Base-by-base conservation (phyloP, 2,113 vertebrate genomes). In the Theristicus caerulescens region DNA sequence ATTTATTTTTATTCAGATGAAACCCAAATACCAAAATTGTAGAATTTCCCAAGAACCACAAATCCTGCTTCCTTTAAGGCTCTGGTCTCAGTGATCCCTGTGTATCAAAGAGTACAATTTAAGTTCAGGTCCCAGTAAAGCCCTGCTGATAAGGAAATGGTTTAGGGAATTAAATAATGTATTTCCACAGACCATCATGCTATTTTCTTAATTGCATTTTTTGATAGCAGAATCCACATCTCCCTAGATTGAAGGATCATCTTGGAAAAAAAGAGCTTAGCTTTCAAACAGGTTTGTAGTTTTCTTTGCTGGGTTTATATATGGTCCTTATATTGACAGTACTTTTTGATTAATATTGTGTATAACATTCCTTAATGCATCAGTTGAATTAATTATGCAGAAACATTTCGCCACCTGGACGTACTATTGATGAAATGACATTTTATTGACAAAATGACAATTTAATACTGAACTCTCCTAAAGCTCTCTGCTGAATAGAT, bases 381-480 rank as follows among this genome's bases (percentile, higher is more conserved):
- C 96, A 57, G 91, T 94, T 94, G 88, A 97, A 98, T 98, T 98
- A 98, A 98, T 97, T 98, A 97, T 96, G 97, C 95, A 97, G 97
- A 98, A 96, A 96, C 91, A 96, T 97, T 97, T 92, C 90, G 92
- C 91, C 91, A 44, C 94, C 67, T 67, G 29, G 95, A 93, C 1
- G 1, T 95, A 61, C 84, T 94, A 94, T 96, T 96, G 97, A 98
- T 97, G 94, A 97, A 98, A 97, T 95, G 93, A 94, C 93, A 31
- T 97, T 98, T 98, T 97, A 98, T 98, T 97, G 98, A 98, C 96
- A 97, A 98, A 98, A 98, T 94, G 94, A 97, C 95, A 96, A 55
- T 98, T 96, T 97, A 96, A 98, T 98, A 96, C 92, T 51, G 84
- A 95, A 96, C 87, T 95, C 94, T 94, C 73, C 86, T 89, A 89